Evolutionary conservation across 2,113 vertebrate genomes (phyloP), one percentile per base, ranked within the genome.

Genomic region (Indicator maculatus): DNA sequence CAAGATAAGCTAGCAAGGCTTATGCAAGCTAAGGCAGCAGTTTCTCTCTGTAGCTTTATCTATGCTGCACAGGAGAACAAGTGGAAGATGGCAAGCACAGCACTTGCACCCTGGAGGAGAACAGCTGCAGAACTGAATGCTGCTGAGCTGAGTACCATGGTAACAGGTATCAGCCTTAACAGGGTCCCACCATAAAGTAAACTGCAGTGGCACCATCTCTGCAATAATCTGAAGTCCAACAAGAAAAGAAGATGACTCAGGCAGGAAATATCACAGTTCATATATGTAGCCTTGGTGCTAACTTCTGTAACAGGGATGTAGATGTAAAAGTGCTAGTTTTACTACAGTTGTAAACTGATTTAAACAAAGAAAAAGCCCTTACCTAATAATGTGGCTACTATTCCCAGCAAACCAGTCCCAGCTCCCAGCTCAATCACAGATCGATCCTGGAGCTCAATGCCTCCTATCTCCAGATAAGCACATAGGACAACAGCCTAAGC

Each of bases 381-480:
- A 99, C 99, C 99, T 72, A 99, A 91, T 61, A 99, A 96, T 0
- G 98, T 98, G 36, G 99, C 98, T 50, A 99, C 99, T 45, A 99
- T 99, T 93, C 99, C 99, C 89, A 99, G 98, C 90, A 99, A 96
- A 83, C 99, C 99, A 2, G 99, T 99, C 36, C 99, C 99, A 30
- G 99, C 99, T 70, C 99, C 99, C 86, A 99, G 97, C 91, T 99
- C 99, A 67, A 99, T 98, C 3, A 95, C 98, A 59, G 86, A 93
- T 82, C 94, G 97, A 70, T 98, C 98, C 91, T 95, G 92, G 41
- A 99, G 85, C 79, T 99, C 97, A 92, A 99, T 86, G 16, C 89
- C 89, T 33, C 98, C 98, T 84, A 97, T 94, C 97, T 99, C 99
- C 97, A 99, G 96, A 64, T 98, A 99, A 69, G 98, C 95, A 60